phyloP scores from a whole-genome alignment of 2,113 vertebrate genomes.

The Dendropsophus ebraccatus region DNA sequence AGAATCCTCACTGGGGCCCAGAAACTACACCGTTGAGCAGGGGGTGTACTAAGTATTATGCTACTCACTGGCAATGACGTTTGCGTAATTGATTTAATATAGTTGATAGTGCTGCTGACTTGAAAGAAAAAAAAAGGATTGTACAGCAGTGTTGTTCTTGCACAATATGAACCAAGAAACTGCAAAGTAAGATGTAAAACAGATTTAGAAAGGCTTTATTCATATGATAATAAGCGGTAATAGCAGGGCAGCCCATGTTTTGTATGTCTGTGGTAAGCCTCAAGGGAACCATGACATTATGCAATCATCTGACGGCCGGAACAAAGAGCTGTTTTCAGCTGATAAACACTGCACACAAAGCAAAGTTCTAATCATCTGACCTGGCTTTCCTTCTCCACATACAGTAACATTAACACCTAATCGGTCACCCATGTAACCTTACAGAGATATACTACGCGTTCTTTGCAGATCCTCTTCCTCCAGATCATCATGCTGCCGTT shows the following conservation, averaged over 20 bases:
- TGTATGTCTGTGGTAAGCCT: constrained; percentile 9
- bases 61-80: too few relatives aligned
- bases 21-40: too few relatives aligned
- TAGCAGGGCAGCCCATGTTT: background rate
- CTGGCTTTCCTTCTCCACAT: background rate
- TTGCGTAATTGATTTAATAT: background rate
- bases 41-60: too few relatives aligned
- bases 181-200: background rate
- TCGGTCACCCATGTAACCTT: too few relatives aligned
- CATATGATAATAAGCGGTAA: constrained; percentile 12
- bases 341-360: background rate
- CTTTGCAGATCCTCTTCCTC: constrained; percentile 50
- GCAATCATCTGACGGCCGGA: background rate
- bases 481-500: constrained; percentile 57
- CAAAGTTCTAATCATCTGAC: constrained; percentile 3
- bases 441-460: background rate
- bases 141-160: background rate
- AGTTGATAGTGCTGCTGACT: background rate
- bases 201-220: background rate
- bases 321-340: constrained; percentile 7
- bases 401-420: background rate
- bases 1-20: too few relatives aligned
- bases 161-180: background rate
- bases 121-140: background rate
- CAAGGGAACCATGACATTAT: constrained; percentile 25